A percentile compares a stretch with the other conserved stretches of the same genome.
These are phyloP conservation scores for Drosophila merina DNA, from an alignment of 2,888 invertebrate species.

Conservation along the genomic window DNA sequence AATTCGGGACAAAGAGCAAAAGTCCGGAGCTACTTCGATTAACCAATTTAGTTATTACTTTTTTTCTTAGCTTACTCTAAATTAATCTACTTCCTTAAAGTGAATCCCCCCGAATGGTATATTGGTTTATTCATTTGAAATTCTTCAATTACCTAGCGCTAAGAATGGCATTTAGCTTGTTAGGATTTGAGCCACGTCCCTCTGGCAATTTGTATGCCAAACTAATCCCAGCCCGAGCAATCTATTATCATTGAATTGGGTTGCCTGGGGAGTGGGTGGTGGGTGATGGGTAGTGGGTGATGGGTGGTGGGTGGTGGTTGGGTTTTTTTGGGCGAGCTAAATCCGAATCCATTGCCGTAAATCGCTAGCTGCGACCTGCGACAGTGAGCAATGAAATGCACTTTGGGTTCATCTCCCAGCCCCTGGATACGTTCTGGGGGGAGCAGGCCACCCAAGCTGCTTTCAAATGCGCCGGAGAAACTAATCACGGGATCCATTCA, in stretches of 20 bases:
- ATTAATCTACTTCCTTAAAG: conserved; percentile 2
- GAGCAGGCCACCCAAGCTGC: not conserved
- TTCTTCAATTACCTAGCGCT: conserved; percentile 40
- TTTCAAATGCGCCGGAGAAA: conserved; percentile 47
- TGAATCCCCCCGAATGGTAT: conserved; percentile 13
- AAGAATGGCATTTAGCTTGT: conserved; percentile 48
- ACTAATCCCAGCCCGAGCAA: conserved; percentile 58
- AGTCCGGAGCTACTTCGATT: not conserved
- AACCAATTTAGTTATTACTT: not conserved
- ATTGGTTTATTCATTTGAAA: conserved; percentile 33
- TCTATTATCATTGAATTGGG: conserved; percentile 53
- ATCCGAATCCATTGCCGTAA: conserved; percentile 40
- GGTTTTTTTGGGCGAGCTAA: conserved; percentile 2
- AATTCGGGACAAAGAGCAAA: not conserved
- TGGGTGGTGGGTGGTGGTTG: not conserved
- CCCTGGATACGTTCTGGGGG: conserved; percentile 10
- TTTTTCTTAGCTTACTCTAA: not conserved
- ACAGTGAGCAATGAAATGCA: conserved; percentile 77
- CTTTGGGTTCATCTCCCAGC: conserved; percentile 54
- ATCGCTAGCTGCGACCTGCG: conserved; percentile 51
- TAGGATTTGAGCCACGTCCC: conserved; percentile 35
- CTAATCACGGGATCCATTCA: conserved; percentile 65
- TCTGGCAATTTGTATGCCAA: conserved; percentile 58
- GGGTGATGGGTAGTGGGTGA: not conserved
- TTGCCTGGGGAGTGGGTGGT: conserved; percentile 13